phyloP scores from a whole-genome alignment of 2,797 vertebrate species.

The Notamacropus eugenii region DNA sequence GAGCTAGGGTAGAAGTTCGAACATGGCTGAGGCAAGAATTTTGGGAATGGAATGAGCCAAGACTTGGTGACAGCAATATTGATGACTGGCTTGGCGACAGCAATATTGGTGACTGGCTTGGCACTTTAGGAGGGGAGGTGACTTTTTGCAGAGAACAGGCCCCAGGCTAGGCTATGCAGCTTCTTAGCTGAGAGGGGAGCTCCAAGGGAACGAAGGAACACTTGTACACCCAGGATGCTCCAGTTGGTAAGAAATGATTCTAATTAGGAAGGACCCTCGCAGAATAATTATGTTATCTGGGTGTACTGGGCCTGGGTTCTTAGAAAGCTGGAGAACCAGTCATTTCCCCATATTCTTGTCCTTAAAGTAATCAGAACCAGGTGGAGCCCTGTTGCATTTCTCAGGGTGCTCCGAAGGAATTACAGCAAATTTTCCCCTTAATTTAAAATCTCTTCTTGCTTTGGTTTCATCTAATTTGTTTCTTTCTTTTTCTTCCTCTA shows the following conservation, averaged over 20 bases:
- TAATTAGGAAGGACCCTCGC: background rate
- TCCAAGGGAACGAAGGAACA: background rate
- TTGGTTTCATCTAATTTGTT: background rate
- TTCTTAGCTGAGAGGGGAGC: background rate
- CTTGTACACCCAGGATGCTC: background rate
- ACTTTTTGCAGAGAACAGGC: background rate
- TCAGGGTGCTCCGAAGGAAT: accelerated
- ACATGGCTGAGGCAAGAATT: background rate
- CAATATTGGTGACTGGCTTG: too few species aligned
- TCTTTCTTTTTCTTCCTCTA: background rate
- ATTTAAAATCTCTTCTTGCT: background rate
- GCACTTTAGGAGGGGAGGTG: background rate
- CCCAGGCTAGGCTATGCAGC: accelerated
- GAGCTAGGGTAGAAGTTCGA: too few species aligned
- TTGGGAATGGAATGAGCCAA: background rate
- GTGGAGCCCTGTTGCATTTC: background rate
- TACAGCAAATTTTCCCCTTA: background rate
- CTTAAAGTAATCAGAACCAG: background rate
- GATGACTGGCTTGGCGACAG: accelerated
- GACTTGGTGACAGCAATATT: too few species aligned
- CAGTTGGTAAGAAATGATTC: background rate
- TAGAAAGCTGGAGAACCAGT: background rate
- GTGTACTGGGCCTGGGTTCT: background rate
- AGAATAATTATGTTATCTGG: background rate
- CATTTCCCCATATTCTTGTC: background rate